A percentile compares a stretch with the other conserved stretches of the same genome.
These are phyloP conservation scores for Calameuta idolon DNA, from an alignment of 2,888 invertebrate genomes.

Conservation along the genomic window DNA sequence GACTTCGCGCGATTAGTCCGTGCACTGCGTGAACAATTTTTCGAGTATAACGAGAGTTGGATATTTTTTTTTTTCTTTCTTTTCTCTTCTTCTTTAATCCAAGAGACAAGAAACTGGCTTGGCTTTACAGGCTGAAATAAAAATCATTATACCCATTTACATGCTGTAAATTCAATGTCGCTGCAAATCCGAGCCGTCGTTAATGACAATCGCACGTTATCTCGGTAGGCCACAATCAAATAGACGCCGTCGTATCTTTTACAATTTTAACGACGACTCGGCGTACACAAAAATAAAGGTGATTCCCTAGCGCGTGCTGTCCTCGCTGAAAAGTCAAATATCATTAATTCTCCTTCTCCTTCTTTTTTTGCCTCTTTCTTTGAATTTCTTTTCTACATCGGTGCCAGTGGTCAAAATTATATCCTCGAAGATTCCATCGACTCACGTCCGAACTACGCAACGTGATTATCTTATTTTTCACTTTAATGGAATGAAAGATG, in stretches of 20 bases:
- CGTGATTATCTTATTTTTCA: neutral
- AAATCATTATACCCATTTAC: constrained; percentile 35
- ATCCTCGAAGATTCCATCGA: neutral
- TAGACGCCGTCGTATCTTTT: constrained; percentile 25
- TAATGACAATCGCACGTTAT: constrained; percentile 27
- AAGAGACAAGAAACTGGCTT: constrained; percentile 41
- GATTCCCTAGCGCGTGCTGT: constrained; percentile 42
- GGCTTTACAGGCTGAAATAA: constrained; percentile 57
- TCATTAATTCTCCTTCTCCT: constrained; percentile 40
- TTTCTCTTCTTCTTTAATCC: constrained; percentile 25
- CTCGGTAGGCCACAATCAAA: neutral
- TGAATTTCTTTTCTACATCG: neutral
- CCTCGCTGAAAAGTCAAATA: constrained; percentile 57
- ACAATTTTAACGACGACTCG: constrained; percentile 46
- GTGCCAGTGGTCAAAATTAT: neutral
- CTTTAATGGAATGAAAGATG: neutral
- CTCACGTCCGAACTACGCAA: neutral
- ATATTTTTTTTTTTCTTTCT: constrained; percentile 10
- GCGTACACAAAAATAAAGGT: constrained; percentile 40
- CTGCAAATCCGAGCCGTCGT: constrained; percentile 39
- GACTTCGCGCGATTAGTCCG: too few species aligned
- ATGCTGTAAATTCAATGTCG: neutral
- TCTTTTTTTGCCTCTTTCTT: constrained; percentile 10
- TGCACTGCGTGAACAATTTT: too few species aligned
- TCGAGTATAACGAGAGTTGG: too few species aligned